Evolutionary conservation across 2,797 vertebrate genomes (phyloP).

Genomic region (Mico argentatus): DNA sequence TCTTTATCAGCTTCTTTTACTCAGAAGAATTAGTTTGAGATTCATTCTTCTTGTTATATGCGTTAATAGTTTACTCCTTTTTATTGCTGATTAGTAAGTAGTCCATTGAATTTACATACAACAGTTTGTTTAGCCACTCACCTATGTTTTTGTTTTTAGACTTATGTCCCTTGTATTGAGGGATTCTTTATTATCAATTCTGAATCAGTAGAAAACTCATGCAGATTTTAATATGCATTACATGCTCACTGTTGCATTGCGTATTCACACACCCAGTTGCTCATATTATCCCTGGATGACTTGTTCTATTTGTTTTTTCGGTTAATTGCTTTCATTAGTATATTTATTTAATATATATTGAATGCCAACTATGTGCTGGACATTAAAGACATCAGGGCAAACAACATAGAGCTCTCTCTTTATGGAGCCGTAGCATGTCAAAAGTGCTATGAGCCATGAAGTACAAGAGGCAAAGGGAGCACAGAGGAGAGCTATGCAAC

Average conservation of each 20-base stretch:
- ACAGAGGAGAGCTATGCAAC: background rate
- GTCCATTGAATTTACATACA: background rate
- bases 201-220: background rate
- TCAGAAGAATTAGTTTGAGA: background rate
- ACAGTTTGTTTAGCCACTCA: background rate
- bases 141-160: background rate
- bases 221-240: background rate
- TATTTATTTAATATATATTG: background rate
- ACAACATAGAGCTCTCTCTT: background rate
- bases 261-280: background rate
- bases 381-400: background rate
- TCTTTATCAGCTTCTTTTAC: background rate
- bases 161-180: background rate
- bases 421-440: background rate
- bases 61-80: background rate
- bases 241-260: background rate
- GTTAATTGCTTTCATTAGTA: background rate
- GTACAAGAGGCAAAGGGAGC: background rate
- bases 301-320: background rate
- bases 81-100: background rate
- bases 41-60: background rate
- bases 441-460: background rate
- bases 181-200: background rate
- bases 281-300: background rate
- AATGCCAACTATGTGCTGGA: background rate